Base-by-base conservation (phyloP, 2,888 invertebrate genomes). In the Lasioglossum calceatum region DNA sequence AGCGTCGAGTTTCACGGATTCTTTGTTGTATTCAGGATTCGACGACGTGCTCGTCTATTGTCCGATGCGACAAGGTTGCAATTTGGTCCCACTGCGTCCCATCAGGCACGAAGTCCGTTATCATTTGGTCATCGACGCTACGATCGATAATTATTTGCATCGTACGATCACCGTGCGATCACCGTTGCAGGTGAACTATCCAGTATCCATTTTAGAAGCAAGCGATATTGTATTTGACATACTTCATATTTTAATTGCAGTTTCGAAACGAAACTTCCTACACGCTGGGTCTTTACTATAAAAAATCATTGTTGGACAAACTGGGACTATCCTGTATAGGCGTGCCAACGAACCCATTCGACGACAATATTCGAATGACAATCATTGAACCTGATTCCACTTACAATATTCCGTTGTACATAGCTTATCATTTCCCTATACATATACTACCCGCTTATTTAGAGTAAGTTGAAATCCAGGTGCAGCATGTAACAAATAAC, bases 351-450 rank as follows among this genome's bases (percentile, higher is more conserved):
- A 98, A 98, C 94, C 98, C 98, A 0, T 98, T 97, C 93, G 97
- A 97, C 88, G 97, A 97, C 86, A 97, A 97, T 84, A 97, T 97
- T 96, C 96, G 97, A 78, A 96, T 98, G 77, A 96, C 97, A 0
- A 97, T 97, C 42, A 95, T 98, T 36, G 97, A 97, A 81, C 97
- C 98, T 0, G 97, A 97, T 89, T 97, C 97, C 91, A 96, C 96
- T 0, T 98, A 97, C 94, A 97, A 97, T 91, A 97, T 98, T 44
- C 98, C 98, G 1, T 95, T 98, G 70, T 97, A 97, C 92, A 97
- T 98, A 77, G 98, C 98, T 2, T 98, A 98, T 92, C 98, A 98
- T 93, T 98, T 98, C 95, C 97, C 97, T 89, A 95, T 98, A 80
- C 97, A 97, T 94, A 95, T 98, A 64, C 96, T 97, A 92, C 98